phyloP scores from a whole-genome alignment of 2,113 vertebrate species.

The Hiodon alosoides region DNA sequence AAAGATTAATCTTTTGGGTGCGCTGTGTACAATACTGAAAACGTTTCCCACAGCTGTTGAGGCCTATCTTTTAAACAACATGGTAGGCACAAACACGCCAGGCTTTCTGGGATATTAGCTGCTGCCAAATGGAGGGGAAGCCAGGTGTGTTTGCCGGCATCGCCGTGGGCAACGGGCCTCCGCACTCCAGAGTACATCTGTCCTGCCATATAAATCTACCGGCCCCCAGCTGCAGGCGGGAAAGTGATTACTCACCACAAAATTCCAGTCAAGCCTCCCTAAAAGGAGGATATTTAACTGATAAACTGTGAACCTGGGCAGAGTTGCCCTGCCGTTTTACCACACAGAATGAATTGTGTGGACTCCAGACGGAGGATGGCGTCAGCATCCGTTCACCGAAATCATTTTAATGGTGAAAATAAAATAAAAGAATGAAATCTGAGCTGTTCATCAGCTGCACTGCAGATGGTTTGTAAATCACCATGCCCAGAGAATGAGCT shows the following conservation, averaged over 20 bases:
- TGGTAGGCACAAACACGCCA: not conserved
- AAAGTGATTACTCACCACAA: slow-evolving; percentile 58
- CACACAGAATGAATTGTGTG: slow-evolving; percentile 23
- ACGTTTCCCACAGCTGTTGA: slow-evolving; percentile 26
- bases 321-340: slow-evolving; percentile 33
- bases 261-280: slow-evolving; percentile 50
- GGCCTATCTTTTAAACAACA: slow-evolving; percentile 30
- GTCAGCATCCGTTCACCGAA: not conserved
- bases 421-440: not conserved
- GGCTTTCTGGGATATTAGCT: not conserved
- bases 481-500: not conserved
- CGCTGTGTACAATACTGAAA: slow-evolving; percentile 3
- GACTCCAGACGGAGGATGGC: too few species aligned
- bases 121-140: slow-evolving; percentile 11
- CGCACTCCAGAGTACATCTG: slow-evolving; percentile 28
- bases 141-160: slow-evolving; percentile 32
- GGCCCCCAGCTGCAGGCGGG: slow-evolving; percentile 53
- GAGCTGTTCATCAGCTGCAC: not conserved
- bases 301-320: slow-evolving; percentile 53
- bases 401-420: not conserved
- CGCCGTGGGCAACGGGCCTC: slow-evolving; percentile 46
- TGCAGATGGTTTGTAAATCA: not conserved
- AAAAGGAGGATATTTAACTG: slow-evolving; percentile 55
- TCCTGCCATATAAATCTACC: slow-evolving; percentile 33
- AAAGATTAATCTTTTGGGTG: slow-evolving; percentile 18